Evolutionary conservation across 2,113 vertebrate genomes (phyloP).

Genomic region (Gila orcuttii): DNA sequence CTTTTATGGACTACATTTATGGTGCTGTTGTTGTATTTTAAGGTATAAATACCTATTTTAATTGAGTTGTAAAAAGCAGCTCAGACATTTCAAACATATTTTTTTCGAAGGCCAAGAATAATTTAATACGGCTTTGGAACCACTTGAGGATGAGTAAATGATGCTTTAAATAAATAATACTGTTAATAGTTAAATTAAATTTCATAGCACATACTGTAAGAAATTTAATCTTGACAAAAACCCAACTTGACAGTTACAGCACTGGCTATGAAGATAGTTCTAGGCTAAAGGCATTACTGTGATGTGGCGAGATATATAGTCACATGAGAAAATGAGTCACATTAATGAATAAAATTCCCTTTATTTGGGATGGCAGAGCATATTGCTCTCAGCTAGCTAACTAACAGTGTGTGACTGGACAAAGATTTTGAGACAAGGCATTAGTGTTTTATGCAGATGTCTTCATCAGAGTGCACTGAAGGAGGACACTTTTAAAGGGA

Average conservation of each 20-base stretch:
- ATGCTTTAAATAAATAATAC: conserved; percentile 3
- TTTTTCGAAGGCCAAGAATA: background rate
- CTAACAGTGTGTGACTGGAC: conserved; percentile 19
- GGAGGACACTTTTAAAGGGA: background rate
- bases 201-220: background rate
- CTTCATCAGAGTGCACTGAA: background rate
- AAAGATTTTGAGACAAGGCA: conserved; percentile 5
- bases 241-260: conserved; percentile 14
- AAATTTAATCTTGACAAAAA: conserved; percentile 7
- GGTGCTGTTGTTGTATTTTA: background rate
- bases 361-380: conserved; percentile 28
- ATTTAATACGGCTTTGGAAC: background rate
- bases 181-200: background rate
- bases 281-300: conserved; percentile 17
- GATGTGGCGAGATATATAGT: conserved; percentile 34
- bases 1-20: background rate
- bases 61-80: background rate
- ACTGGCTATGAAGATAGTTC: conserved; percentile 32
- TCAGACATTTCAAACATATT: background rate
- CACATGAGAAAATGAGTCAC: conserved; percentile 26
- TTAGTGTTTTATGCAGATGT: conserved; percentile 24
- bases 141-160: conserved; percentile 14
- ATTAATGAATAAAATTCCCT: conserved; percentile 23
- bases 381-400: conserved; percentile 31
- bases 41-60: background rate